Percentiles rank a stretch among this genome's conserved stretches.
phyloP scores from a whole-genome alignment of 2,888 invertebrate genomes.

The Beris morrisii region DNA sequence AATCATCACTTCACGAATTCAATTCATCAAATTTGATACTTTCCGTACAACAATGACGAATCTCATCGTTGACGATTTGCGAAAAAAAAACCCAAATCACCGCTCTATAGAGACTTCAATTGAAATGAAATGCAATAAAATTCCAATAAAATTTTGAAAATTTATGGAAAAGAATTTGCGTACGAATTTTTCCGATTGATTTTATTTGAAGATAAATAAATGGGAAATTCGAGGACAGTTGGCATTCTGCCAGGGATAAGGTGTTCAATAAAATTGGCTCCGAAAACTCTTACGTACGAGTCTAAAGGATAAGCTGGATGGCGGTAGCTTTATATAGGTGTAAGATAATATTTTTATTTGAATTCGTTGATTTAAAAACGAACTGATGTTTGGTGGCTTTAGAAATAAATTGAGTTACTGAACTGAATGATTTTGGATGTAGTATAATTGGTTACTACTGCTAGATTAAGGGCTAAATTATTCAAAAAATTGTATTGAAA shows the following conservation, averaged over 20 bases:
- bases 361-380: too few relatives aligned
- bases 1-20: too few relatives aligned
- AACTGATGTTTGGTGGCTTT: too few relatives aligned
- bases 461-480: too few relatives aligned
- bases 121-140: conserved; percentile 25
- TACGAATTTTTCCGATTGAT: conserved; percentile 13
- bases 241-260: conserved; percentile 22
- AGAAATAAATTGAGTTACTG: too few relatives aligned
- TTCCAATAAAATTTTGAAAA: conserved; percentile 24
- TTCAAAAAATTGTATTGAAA: too few relatives aligned
- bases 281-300: neutral
- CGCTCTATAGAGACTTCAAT: conserved; percentile 2
- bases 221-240: conserved; percentile 22
- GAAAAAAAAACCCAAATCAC: conserved; percentile 9
- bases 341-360: too few relatives aligned
- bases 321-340: too few relatives aligned
- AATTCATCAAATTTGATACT: too few relatives aligned
- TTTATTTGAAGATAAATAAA: conserved; percentile 27
- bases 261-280: conserved; percentile 29
- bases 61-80: conserved; percentile 9
- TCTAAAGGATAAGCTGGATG: too few relatives aligned
- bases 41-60: conserved; percentile 2
- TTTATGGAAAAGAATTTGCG: conserved; percentile 21
- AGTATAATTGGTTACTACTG: too few relatives aligned
- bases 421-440: too few relatives aligned